Percentiles rank a stretch among this genome's conserved stretches.
Conservation (phyloP, 2,797 vertebrate genomes). For the Schizopygopsis malacanthus region DNA sequence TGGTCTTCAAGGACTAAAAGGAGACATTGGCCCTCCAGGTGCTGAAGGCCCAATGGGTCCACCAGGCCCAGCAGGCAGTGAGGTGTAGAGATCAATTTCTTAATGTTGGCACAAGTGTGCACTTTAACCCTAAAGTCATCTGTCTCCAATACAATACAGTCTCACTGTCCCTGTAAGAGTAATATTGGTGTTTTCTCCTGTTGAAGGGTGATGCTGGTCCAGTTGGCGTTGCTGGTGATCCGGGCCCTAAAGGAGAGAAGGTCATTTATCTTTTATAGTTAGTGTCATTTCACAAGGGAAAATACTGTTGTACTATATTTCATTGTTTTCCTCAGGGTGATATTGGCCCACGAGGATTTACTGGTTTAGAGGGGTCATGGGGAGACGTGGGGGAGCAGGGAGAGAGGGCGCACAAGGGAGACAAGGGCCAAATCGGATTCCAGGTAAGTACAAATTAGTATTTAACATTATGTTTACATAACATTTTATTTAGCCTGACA, state of each 20-base stretch:
- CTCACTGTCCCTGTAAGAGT: not conserved
- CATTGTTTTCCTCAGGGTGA: conserved; percentile 75
- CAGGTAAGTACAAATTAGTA: conserved; percentile 72
- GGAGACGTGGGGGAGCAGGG: conserved; percentile 78
- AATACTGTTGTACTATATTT: not conserved
- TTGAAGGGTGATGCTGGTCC: conserved; percentile 75
- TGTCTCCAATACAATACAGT: not conserved
- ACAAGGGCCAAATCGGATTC: conserved; percentile 83
- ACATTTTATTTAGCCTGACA: not conserved
- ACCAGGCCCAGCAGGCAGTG: conserved; percentile 71
- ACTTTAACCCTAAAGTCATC: conserved; percentile 3
- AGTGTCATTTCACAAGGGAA: not conserved
- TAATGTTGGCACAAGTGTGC: not conserved
- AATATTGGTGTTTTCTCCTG: conserved; percentile 13
- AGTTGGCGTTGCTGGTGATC: conserved; percentile 72
- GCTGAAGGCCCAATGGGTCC: conserved; percentile 75
- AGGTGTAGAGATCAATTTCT: conserved; percentile 66
- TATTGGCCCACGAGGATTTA: conserved; percentile 75
- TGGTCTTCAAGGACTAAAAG: conserved; percentile 65
- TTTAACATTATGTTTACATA: not conserved
- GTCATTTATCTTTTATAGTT: conserved; percentile 57
- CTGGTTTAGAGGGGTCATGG: conserved; percentile 80
- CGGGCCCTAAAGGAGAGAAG: conserved; percentile 76
- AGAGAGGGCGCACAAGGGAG: conserved; percentile 79
- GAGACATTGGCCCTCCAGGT: conserved; percentile 75